A percentile compares a stretch with the other conserved stretches of the same genome.
Conservation (phyloP, 2,888 invertebrate genomes). For the Pammene fasciana region DNA sequence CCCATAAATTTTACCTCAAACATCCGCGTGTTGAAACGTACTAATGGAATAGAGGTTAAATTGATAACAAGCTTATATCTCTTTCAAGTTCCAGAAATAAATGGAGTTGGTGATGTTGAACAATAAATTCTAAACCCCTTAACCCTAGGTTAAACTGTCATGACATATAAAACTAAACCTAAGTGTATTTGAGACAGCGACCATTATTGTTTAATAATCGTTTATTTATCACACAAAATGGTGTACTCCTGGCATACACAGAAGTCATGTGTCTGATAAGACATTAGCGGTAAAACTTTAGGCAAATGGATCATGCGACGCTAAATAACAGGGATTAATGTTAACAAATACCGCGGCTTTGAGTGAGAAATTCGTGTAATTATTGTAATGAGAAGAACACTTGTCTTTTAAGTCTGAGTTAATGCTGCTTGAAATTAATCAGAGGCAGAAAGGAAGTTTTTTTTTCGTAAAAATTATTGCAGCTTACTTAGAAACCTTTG, state of each 20-base stretch:
- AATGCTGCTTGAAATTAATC: slow-evolving; percentile 37
- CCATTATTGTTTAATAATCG: background rate
- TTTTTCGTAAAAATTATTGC: slow-evolving; percentile 1
- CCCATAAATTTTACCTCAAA: no score
- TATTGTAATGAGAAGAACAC: slow-evolving; percentile 38
- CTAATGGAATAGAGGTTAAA: no score
- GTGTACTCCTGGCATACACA: background rate
- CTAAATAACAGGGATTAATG: slow-evolving; percentile 36
- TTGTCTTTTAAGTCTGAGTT: slow-evolving; percentile 34
- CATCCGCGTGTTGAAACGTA: no score
- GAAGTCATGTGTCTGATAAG: slow-evolving; percentile 27
- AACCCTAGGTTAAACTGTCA: no score
- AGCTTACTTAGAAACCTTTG: background rate
- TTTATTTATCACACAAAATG: background rate
- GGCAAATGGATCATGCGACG: slow-evolving; percentile 23
- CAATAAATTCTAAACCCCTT: no score
- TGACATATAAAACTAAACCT: background rate
- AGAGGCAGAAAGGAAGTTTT: slow-evolving; percentile 8
- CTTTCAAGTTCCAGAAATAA: no score
- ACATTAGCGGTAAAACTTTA: slow-evolving; percentile 37
- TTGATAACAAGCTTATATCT: no score
- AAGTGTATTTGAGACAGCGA: background rate
- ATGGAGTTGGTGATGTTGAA: no score
- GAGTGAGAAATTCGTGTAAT: slow-evolving; percentile 40
- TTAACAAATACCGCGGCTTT: slow-evolving; percentile 32